Percentiles rank a stretch among this genome's conserved stretches.
phyloP scores from a whole-genome alignment of 2,888 invertebrate species.

The Aradus depressus region DNA sequence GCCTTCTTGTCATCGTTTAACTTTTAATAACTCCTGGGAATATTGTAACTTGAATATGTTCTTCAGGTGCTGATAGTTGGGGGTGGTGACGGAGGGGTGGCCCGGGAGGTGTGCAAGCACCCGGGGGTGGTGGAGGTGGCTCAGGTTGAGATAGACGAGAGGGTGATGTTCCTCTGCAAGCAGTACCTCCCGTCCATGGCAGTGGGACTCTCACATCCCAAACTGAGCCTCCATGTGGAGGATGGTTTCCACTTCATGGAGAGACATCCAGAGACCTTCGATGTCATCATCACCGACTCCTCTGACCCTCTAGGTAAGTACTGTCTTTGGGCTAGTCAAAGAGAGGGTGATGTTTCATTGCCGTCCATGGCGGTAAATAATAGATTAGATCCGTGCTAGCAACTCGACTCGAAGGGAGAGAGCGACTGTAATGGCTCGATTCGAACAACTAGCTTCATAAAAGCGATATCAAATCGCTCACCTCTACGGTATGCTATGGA shows the following conservation, averaged over 20 bases:
- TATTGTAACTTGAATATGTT: background rate
- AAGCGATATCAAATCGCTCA: no score
- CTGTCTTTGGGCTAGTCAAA: no score
- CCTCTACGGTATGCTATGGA: no score
- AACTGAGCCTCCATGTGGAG: conserved; percentile 69
- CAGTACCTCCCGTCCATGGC: conserved; percentile 86
- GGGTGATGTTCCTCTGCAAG: conserved; percentile 82
- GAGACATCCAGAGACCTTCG: conserved; percentile 71
- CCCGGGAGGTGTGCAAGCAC: conserved; percentile 89
- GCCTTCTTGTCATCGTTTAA: background rate
- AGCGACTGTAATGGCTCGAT: no score
- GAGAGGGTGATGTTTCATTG: no score
- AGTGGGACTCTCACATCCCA: conserved; percentile 68
- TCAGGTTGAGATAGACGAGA: conserved; percentile 88
- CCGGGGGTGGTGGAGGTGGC: conserved; percentile 74
- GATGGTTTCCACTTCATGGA: conserved; percentile 95
- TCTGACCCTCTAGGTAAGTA: conserved; percentile 83
- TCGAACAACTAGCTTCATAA: no score
- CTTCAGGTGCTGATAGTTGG: conserved; percentile 78
- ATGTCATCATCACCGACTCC: conserved; percentile 96
- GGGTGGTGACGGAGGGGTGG: conserved; percentile 96
- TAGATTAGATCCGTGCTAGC: no score
- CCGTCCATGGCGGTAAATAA: no score
- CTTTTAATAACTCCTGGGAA: background rate
- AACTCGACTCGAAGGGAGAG: no score